A percentile compares a stretch with the other conserved stretches of the same genome.
Conservation (phyloP, 35 echinoderm and acorn worm species). For the Lytechinus variegatus region DNA sequence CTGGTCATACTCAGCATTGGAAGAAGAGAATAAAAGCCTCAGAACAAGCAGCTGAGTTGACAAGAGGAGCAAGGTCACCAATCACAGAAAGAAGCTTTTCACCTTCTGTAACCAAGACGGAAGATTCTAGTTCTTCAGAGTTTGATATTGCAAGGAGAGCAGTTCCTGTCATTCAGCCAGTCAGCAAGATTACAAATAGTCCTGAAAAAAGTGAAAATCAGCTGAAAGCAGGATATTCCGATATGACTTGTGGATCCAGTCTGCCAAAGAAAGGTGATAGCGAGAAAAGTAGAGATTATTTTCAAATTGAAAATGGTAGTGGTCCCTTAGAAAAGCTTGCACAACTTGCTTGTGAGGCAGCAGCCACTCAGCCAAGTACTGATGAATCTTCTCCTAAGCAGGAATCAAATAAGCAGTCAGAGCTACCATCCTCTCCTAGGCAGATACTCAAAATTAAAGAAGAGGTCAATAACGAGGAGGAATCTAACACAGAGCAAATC, state of each 20-base stretch:
- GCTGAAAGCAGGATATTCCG: not conserved
- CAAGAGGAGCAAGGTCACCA: not conserved
- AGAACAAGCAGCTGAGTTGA: not conserved
- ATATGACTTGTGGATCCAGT: not conserved
- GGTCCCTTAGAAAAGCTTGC: not conserved
- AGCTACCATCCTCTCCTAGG: not conserved
- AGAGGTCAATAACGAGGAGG: not conserved
- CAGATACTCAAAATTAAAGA: not conserved
- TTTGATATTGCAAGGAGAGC: not conserved
- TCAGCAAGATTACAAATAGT: not conserved
- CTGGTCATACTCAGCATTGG: slow-evolving; percentile 31
- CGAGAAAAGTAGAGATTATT: not conserved
- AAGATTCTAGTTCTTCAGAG: not conserved
- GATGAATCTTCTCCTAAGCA: not conserved
- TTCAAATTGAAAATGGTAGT: not conserved
- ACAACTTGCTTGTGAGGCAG: not conserved
- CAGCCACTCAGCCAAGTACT: not conserved
- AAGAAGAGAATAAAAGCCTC: slow-evolving; percentile 39
- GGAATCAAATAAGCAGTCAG: not conserved
- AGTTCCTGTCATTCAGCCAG: slow-evolving; percentile 9
- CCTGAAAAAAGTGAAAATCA: not conserved
- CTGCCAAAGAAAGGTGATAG: not conserved
- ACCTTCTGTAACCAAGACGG: not conserved
- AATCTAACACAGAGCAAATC: not conserved
- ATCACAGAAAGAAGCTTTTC: not conserved